Evolutionary conservation across 2,113 vertebrate species (phyloP).

Genomic region (Prunella himalayana): DNA sequence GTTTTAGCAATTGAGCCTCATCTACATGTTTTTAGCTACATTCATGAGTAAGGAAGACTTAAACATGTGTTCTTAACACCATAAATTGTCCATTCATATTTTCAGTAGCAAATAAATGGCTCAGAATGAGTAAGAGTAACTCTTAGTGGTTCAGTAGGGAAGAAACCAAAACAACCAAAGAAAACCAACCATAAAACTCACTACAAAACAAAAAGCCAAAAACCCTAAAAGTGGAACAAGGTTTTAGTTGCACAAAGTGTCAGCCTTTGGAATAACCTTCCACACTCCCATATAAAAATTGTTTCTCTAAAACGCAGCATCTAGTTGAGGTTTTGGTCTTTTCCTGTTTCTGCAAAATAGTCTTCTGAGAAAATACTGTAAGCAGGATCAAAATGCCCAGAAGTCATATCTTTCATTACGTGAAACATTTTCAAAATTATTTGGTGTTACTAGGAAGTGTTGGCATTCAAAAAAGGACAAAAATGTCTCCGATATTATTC

Average conservation of each 20-base stretch:
- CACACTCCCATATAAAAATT: background rate
- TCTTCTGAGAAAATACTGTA: background rate
- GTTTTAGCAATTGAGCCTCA: background rate
- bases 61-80: background rate
- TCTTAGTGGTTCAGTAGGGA: background rate
- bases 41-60: background rate
- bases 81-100: background rate
- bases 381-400: background rate
- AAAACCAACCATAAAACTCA: background rate
- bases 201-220: background rate
- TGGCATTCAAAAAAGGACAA: background rate
- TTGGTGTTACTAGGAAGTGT: background rate
- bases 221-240: background rate
- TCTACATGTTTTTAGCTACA: background rate
- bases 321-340: background rate
- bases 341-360: background rate
- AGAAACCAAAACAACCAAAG: background rate
- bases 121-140: background rate
- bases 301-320: background rate
- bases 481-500: background rate
- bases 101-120: background rate
- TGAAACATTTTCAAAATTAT: background rate
- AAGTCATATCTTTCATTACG: background rate
- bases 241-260: background rate
- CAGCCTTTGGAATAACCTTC: background rate